A percentile compares a stretch with the other conserved stretches of the same genome.
phyloP scores from a whole-genome alignment of 1,140 invertebrate genomes.

The Oryctes rhinoceros region DNA sequence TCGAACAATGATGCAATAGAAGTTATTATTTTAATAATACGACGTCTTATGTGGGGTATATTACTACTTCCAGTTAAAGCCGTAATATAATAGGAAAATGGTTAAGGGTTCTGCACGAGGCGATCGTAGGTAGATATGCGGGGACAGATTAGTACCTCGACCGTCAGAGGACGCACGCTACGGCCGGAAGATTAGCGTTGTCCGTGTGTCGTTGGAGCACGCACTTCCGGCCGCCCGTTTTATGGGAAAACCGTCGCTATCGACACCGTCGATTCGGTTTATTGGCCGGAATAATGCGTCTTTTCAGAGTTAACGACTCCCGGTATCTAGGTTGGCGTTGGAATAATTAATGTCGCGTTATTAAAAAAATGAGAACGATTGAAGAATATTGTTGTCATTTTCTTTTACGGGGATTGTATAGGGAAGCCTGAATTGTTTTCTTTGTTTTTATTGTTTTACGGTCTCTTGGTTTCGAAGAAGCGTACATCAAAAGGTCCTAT shows the following conservation, averaged over 20 bases:
- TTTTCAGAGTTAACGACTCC: slow-evolving; percentile 29
- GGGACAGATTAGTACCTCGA: slow-evolving; percentile 45
- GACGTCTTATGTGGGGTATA: background rate
- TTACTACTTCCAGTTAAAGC: background rate
- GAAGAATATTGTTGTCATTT: slow-evolving; percentile 26
- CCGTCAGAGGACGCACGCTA: slow-evolving; percentile 50
- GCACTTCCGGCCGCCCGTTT: slow-evolving; percentile 48
- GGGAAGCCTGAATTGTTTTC: background rate
- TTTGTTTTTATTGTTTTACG: no score
- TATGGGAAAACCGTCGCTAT: slow-evolving; percentile 6
- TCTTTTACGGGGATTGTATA: background rate
- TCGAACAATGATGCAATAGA: slow-evolving; percentile 31
- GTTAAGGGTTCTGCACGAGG: background rate
- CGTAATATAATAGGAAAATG: slow-evolving; percentile 14
- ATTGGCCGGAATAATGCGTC: slow-evolving; percentile 7
- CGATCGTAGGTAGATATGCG: slow-evolving; percentile 48
- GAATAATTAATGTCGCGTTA: slow-evolving; percentile 26
- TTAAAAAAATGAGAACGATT: slow-evolving; percentile 2
- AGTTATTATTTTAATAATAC: slow-evolving; percentile 23
- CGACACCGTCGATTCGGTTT: background rate
- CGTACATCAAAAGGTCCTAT: no score
- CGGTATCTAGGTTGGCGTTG: slow-evolving; percentile 13
- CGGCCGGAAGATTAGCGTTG: slow-evolving; percentile 53
- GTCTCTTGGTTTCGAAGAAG: no score
- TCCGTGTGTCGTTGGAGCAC: slow-evolving; percentile 52